These are phyloP conservation scores for Oncorhynchus masou DNA, from an alignment of 2,113 vertebrate genomes.

Conservation along the genomic window DNA sequence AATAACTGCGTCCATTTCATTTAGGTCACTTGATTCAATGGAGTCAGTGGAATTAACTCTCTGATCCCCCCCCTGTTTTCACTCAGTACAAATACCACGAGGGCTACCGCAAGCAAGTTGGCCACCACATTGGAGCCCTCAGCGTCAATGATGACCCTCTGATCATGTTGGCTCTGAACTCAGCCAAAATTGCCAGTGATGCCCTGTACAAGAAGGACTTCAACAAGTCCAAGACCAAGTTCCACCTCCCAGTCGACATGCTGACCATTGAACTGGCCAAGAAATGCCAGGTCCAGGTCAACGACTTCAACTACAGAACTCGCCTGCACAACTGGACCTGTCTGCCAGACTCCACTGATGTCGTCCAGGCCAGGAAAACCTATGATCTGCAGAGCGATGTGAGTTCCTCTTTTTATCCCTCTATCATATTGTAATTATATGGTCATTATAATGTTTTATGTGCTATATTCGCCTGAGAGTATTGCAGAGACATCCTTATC, in stretches of 20 bases:
- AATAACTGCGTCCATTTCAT: background rate
- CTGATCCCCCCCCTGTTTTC: background rate
- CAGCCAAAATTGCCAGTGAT: slow-evolving; percentile 87
- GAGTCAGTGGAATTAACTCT: background rate
- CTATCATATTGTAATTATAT: background rate
- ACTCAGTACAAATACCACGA: slow-evolving; percentile 84
- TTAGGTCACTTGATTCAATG: background rate
- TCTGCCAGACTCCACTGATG: slow-evolving; percentile 84
- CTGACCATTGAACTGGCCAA: slow-evolving; percentile 82
- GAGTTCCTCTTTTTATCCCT: slow-evolving; percentile 31
- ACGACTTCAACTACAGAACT: slow-evolving; percentile 83
- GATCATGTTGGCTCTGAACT: slow-evolving; percentile 80
- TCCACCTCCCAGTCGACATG: slow-evolving; percentile 83
- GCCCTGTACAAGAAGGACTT: slow-evolving; percentile 88
- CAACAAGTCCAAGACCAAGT: slow-evolving; percentile 87
- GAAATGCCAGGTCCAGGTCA: slow-evolving; percentile 85
- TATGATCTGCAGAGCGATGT: slow-evolving; percentile 87
- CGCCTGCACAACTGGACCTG: slow-evolving; percentile 86
- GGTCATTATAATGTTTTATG: background rate
- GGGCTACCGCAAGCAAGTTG: slow-evolving; percentile 87
- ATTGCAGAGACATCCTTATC: no score
- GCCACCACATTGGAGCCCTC: slow-evolving; percentile 86
- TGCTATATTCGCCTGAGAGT: background rate
- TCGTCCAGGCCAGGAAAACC: slow-evolving; percentile 82
- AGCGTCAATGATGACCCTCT: slow-evolving; percentile 83